Evolutionary conservation across 2,113 vertebrate genomes (phyloP).

Genomic region (Amblyopsis rosae): DNA sequence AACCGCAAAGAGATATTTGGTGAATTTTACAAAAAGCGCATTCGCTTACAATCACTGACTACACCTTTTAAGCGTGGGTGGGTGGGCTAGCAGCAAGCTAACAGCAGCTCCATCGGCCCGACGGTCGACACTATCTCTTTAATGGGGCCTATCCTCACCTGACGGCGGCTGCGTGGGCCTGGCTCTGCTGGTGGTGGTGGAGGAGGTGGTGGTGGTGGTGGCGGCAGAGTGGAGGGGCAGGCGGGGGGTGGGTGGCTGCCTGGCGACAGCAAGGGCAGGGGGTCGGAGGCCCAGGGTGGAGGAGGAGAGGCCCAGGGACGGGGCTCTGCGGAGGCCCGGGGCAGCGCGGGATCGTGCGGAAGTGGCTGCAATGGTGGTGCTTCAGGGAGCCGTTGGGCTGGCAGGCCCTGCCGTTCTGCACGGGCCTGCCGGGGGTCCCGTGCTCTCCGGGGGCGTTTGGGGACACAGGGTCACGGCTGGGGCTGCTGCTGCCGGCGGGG

Average conservation of each 20-base stretch:
- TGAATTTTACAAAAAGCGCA: too few species aligned
- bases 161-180: slow-evolving; percentile 60
- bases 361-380: slow-evolving; percentile 75
- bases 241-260: slow-evolving; percentile 74
- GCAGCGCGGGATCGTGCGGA: slow-evolving; percentile 79
- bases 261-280: slow-evolving; percentile 63
- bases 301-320: slow-evolving; percentile 65
- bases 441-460: background rate
- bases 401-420: slow-evolving; percentile 47
- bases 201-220: slow-evolving; percentile 81
- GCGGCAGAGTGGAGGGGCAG: slow-evolving; percentile 74
- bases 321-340: slow-evolving; percentile 76
- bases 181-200: slow-evolving; percentile 90
- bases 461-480: slow-evolving; percentile 36
- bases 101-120: too few species aligned
- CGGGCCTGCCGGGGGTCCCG: slow-evolving; percentile 12
- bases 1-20: too few species aligned
- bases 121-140: too few species aligned
- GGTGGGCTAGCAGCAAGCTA: too few species aligned
- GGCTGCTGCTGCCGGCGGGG: slow-evolving; percentile 8
- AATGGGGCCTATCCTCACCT: background rate
- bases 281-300: slow-evolving; percentile 51
- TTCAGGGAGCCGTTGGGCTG: slow-evolving; percentile 64
- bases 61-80: too few species aligned
- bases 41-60: too few species aligned